These are phyloP conservation scores for Plecotus auritus DNA, from an alignment of 2,113 vertebrate genomes.

Conservation along the genomic window DNA sequence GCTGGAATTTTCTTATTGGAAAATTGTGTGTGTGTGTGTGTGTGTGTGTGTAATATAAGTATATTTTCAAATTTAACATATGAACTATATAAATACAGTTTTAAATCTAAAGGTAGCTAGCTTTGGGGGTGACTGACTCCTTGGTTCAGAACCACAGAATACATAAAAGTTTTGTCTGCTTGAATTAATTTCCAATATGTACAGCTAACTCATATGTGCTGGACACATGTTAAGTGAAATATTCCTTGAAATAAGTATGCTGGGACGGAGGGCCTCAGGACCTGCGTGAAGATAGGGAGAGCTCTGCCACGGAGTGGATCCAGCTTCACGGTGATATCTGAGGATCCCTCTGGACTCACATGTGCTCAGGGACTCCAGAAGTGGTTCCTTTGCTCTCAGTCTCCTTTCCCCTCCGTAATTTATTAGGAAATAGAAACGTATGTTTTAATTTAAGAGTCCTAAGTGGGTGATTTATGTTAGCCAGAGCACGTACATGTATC, in stretches of 20 bases:
- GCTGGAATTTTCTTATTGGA: neutral
- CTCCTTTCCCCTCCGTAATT: neutral
- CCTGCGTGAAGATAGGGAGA: neutral
- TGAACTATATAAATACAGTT: neutral
- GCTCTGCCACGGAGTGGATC: neutral
- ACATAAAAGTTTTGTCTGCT: neutral
- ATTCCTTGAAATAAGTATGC: neutral
- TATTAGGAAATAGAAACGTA: neutral
- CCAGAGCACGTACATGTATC: neutral
- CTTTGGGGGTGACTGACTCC: neutral
- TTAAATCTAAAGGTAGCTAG: neutral
- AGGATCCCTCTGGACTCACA: neutral
- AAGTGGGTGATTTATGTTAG: neutral
- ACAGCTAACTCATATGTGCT: neutral
- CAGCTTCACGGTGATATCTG: neutral
- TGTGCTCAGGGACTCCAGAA: neutral
- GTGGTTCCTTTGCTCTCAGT: neutral
- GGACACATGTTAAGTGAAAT: neutral
- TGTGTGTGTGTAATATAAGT: neutral
- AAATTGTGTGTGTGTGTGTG: neutral
- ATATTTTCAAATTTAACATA: neutral
- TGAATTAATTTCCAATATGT: neutral
- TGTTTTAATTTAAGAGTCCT: neutral
- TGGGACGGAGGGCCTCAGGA: neutral
- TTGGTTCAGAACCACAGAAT: constrained; percentile 2